These are phyloP conservation scores for Cuniculus paca DNA, from an alignment of 2,797 vertebrate genomes.

Conservation along the genomic window DNA sequence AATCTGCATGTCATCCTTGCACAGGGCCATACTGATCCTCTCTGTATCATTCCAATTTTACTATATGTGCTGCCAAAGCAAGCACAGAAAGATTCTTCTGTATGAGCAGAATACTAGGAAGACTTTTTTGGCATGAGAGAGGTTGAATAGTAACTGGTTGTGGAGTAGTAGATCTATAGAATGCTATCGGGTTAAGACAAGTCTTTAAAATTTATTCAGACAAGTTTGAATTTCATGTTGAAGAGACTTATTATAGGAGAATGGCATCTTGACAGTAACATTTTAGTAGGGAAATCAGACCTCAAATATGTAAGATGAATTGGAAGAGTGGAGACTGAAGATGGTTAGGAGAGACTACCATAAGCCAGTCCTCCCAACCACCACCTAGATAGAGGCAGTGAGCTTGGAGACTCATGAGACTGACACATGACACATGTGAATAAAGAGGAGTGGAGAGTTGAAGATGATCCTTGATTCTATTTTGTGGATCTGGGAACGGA, in stretches of 20 bases:
- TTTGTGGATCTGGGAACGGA: not conserved
- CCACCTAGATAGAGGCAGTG: not conserved
- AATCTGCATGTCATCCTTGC: not conserved
- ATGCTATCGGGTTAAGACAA: not conserved
- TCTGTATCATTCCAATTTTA: not conserved
- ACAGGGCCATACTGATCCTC: not conserved
- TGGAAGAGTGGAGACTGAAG: not conserved
- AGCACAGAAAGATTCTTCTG: not conserved
- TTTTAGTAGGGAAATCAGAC: not conserved
- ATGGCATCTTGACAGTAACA: not conserved
- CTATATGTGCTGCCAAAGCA: not conserved
- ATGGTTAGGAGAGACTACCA: not conserved
- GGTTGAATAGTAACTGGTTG: not conserved
- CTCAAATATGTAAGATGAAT: not conserved
- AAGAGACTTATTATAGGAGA: slow-evolving; percentile 19
- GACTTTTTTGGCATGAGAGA: not conserved
- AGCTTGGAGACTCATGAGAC: not conserved
- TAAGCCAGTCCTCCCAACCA: not conserved
- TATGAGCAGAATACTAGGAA: slow-evolving; percentile 29
- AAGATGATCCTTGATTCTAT: not conserved
- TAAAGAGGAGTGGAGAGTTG: not conserved
- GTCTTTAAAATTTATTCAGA: slow-evolving; percentile 26
- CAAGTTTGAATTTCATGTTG: slow-evolving; percentile 6
- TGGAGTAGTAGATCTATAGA: not conserved
- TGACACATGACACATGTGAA: not conserved